Evolutionary conservation across 2,888 invertebrate genomes (phyloP), one percentile per base, ranked within the genome.

Genomic region (Cephus pygmeus): DNA sequence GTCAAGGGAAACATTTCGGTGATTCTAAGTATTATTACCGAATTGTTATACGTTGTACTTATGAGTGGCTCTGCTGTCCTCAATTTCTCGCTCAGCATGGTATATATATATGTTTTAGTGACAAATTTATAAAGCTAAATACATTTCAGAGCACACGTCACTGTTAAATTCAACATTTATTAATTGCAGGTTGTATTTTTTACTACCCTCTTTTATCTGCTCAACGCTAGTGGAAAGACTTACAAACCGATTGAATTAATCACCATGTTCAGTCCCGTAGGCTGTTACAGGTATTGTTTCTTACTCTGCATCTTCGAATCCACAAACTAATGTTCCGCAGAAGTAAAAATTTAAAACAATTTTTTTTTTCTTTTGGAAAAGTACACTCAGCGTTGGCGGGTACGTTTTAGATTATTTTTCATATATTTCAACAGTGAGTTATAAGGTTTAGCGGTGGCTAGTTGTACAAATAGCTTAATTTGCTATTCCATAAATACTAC

Each of bases 211-310:
- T 99, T 99, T 92, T 99, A 99, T 92, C 93, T 99, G 76, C 93
- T 99, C 82, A 97, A 96, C 83, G 97, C 96, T 15, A 97, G 97
- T 89, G 94, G 95, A 77, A 94, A 94, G 79, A 93, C 97, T 76
- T 99, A 99, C 92, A 98, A 98, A 89, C 99, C 99, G 0, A 95
- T 99, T 30, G 97, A 98, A 89, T 93, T 97, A 75, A 95, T 98
- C 85, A 96, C 96, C 11, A 94, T 95, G 80, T 93, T 97, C 81
- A 97, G 97, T 82, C 96, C 97, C 1, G 94, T 94, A 80, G 96
- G 95, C 83, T 96, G 97, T 23, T 91, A 92, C 77, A 92, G 91
- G 92, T 93, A 87, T 69, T 69, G 15, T 30, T 69, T 69, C 6
- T 33, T 30, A 69, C n/a, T 40, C 40, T 40, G 40, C 40, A 40